Percentiles rank a stretch among this genome's conserved stretches.
These are phyloP conservation scores for Pachyseris speciosa DNA, from an alignment of 64 coral and sea anemone genomes.

Conservation along the genomic window DNA sequence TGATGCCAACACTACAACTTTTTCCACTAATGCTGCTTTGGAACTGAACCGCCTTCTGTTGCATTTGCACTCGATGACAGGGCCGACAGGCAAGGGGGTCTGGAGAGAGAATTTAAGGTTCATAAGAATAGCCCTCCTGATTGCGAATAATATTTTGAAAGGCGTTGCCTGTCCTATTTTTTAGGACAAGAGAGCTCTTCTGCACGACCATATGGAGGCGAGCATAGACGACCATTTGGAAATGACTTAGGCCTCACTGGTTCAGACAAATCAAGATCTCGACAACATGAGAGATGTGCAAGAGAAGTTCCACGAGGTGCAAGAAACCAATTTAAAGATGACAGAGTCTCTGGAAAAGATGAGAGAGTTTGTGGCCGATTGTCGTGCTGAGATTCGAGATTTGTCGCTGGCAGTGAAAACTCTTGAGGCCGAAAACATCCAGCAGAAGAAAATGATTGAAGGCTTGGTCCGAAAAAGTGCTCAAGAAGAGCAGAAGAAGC, in stretches of 20 bases:
- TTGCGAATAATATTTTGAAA: too few species aligned
- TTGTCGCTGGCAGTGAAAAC: neutral
- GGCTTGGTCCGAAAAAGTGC: neutral
- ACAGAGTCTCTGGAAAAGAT: neutral
- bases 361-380: too few species aligned
- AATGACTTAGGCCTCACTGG: neutral
- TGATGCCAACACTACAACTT: too few species aligned
- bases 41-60: too few species aligned
- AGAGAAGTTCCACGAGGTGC: neutral
- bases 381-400: neutral
- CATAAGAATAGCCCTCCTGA: too few species aligned
- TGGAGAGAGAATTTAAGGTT: too few species aligned
- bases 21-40: too few species aligned
- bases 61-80: too few species aligned
- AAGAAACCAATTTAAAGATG: neutral
- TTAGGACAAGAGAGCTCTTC: conserved; percentile 35
- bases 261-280: neutral
- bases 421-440: neutral
- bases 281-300: conserved; percentile 4
- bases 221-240: conserved; percentile 19
- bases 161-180: neutral
- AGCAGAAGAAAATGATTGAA: neutral
- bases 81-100: too few species aligned
- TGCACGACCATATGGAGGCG: neutral
- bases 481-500: neutral